Evolutionary conservation across 35 echinoderm and acorn worm species (phyloP).

Genomic region (Hemicentrotus pulcherrimus): DNA sequence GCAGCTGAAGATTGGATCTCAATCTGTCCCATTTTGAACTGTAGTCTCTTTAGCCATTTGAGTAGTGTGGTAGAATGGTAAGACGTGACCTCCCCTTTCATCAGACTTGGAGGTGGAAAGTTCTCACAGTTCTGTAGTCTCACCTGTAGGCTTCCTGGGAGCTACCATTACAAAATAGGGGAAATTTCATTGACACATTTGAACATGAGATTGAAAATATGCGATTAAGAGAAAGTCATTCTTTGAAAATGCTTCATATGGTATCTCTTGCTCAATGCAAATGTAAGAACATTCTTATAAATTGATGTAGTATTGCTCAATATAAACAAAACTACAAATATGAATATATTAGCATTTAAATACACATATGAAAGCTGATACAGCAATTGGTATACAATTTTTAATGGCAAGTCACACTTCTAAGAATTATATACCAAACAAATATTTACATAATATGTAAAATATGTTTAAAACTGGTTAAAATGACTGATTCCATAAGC

Average conservation of each 20-base stretch:
- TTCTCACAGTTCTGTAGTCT: slow-evolving; percentile 95
- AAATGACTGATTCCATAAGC: too few relatives aligned
- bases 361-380: too few relatives aligned
- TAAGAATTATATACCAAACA: too few relatives aligned
- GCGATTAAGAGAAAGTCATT: background rate
- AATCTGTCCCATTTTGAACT: slow-evolving; percentile 99
- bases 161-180: slow-evolving; percentile 63
- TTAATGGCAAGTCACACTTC: too few relatives aligned
- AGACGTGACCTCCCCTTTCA: slow-evolving; percentile 91
- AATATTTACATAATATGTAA: too few relatives aligned
- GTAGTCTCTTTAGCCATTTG: slow-evolving; percentile 94
- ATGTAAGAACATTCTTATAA: too few relatives aligned
- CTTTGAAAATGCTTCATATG: background rate
- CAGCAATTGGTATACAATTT: too few relatives aligned
- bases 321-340: too few relatives aligned
- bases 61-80: slow-evolving; percentile 84
- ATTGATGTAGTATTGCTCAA: too few relatives aligned
- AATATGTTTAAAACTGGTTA: too few relatives aligned
- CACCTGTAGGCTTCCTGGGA: slow-evolving; percentile 90
- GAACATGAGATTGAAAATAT: too few relatives aligned
- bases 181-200: background rate
- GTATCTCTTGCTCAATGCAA: background rate
- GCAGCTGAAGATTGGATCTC: slow-evolving; percentile 93
- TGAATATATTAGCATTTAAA: too few relatives aligned
- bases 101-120: slow-evolving; percentile 87